These are phyloP conservation scores for Drosophila hawaiiensis DNA, from an alignment of 2,888 invertebrate genomes.

Conservation along the genomic window DNA sequence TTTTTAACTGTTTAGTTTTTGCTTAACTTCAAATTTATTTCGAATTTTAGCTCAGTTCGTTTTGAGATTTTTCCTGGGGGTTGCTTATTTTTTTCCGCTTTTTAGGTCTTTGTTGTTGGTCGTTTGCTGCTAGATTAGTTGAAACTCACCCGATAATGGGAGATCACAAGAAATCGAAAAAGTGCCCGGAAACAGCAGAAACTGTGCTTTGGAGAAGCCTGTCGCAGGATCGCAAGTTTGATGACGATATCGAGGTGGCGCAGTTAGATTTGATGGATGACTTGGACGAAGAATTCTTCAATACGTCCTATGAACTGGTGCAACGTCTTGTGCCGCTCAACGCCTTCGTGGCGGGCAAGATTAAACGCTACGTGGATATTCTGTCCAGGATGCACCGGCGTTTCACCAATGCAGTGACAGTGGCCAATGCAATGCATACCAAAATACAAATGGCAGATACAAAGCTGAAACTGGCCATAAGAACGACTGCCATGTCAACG, in stretches of 20 bases:
- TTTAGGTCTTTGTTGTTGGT: background rate
- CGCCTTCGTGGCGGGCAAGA: conserved; percentile 67
- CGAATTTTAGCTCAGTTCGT: conserved; percentile 30
- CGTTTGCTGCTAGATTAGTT: background rate
- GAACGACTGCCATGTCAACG: conserved; percentile 73
- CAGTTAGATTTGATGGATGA: conserved; percentile 76
- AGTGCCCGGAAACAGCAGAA: background rate
- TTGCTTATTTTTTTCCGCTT: background rate
- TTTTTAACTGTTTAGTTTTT: background rate
- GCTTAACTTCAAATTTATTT: conserved; percentile 25
- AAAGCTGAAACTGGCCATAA: conserved; percentile 75
- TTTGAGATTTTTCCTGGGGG: conserved; percentile 9
- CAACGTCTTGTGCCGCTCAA: conserved; percentile 65
- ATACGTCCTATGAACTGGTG: conserved; percentile 55
- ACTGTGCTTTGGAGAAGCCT: accelerated
- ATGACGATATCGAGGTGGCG: conserved; percentile 51
- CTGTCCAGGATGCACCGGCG: conserved; percentile 70
- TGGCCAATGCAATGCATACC: conserved; percentile 44
- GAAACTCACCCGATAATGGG: conserved; percentile 5
- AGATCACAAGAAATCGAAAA: conserved; percentile 4
- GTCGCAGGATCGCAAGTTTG: conserved; percentile 6
- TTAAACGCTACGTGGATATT: conserved; percentile 76
- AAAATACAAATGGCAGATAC: conserved; percentile 71
- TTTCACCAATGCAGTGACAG: conserved; percentile 66
- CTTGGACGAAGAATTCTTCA: conserved; percentile 78